These are phyloP conservation scores for Trachymyrmex septentrionalis DNA, from an alignment of 1,140 invertebrate species.

Conservation along the genomic window DNA sequence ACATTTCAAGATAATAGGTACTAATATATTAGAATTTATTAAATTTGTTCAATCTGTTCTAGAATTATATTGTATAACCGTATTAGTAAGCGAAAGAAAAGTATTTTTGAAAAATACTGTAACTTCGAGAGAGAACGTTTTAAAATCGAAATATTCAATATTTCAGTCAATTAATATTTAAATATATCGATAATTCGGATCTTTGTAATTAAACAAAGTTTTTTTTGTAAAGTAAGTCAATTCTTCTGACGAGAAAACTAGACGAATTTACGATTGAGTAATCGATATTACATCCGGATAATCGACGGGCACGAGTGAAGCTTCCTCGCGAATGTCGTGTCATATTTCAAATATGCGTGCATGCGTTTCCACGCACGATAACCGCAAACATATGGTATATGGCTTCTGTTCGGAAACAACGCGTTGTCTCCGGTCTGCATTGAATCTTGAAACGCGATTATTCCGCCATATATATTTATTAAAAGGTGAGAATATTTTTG, in stretches of 20 bases:
- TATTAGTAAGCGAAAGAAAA: not conserved
- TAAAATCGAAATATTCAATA: not conserved
- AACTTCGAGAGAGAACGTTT: not conserved
- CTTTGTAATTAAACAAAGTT: not conserved
- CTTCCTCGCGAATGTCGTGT: constrained; percentile 79
- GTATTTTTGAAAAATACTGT: not conserved
- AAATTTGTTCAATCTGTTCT: not conserved
- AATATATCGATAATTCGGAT: not conserved
- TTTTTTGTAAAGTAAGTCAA: not conserved
- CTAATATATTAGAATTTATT: not conserved
- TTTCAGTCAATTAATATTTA: not conserved
- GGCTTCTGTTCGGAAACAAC: constrained; percentile 83
- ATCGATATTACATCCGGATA: constrained; percentile 78
- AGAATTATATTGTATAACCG: not conserved
- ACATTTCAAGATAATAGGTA: not conserved
- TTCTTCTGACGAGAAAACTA: constrained; percentile 3
- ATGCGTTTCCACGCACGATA: constrained; percentile 70
- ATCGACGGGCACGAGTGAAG: constrained; percentile 80
- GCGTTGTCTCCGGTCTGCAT: constrained; percentile 32
- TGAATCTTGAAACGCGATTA: constrained; percentile 28
- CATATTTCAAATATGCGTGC: constrained; percentile 76
- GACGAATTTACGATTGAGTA: constrained; percentile 62
- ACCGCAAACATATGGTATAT: constrained; percentile 79
- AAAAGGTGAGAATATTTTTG: not conserved
- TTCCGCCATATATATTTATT: not conserved